phyloP scores from a whole-genome alignment of 2,888 invertebrate genomes.

The Nomada hirtipes region DNA sequence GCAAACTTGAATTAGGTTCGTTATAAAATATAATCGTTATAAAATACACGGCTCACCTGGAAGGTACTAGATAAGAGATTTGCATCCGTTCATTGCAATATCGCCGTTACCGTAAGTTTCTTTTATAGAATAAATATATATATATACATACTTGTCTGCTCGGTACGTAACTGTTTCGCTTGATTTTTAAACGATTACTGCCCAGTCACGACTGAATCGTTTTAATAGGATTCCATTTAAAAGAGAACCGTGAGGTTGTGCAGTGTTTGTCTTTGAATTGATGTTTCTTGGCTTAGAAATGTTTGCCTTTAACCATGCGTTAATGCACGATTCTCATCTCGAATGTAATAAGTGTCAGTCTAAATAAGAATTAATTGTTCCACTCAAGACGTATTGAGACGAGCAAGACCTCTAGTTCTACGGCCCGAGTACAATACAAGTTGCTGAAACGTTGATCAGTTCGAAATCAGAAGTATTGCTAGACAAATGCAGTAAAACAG shows the following conservation, averaged over 20 bases:
- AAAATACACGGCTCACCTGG: not conserved
- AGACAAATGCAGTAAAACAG: not conserved
- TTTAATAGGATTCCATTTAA: not conserved
- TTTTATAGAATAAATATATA: not conserved
- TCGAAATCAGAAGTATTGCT: slow-evolving; percentile 16
- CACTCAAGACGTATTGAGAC: slow-evolving; percentile 40
- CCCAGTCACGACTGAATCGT: not conserved
- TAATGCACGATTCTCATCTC: slow-evolving; percentile 13
- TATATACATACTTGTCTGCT: not conserved
- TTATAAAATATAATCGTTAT: not conserved
- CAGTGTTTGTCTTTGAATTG: not conserved
- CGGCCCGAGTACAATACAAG: slow-evolving; percentile 19
- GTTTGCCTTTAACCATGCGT: not conserved
- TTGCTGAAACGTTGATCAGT: slow-evolving; percentile 18
- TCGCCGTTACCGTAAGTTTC: not conserved
- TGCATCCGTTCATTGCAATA: slow-evolving; percentile 21
- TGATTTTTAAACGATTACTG: slow-evolving; percentile 3
- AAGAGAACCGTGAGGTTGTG: not conserved
- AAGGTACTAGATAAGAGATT: not conserved
- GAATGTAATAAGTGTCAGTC: slow-evolving; percentile 54
- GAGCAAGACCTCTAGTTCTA: slow-evolving; percentile 38
- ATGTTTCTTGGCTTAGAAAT: not conserved
- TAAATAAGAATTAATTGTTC: slow-evolving; percentile 63
- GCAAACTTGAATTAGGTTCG: slow-evolving; percentile 24
- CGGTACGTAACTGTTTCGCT: not conserved